These are phyloP conservation scores for Notodonta ziczac DNA, from an alignment of 2,888 invertebrate species.

Conservation along the genomic window DNA sequence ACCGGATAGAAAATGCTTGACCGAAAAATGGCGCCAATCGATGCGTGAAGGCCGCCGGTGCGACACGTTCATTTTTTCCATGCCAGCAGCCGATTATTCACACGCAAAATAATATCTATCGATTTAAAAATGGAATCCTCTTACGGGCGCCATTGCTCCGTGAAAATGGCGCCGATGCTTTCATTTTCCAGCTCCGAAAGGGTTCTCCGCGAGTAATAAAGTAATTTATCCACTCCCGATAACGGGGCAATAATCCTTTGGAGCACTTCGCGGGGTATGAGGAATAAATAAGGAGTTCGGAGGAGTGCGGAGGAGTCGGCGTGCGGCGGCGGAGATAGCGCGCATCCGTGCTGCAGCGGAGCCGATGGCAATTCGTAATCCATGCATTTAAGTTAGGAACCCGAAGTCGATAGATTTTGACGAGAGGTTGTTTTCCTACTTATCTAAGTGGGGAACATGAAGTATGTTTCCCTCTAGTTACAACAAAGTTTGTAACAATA, in stretches of 20 bases:
- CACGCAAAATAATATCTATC: slow-evolving; percentile 58
- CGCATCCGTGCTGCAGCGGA: slow-evolving; percentile 32
- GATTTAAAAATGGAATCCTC: slow-evolving; percentile 65
- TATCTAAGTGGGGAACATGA: background rate
- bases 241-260: slow-evolving; percentile 74
- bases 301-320: slow-evolving; percentile 25
- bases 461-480: background rate
- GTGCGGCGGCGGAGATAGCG: slow-evolving; percentile 45
- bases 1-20: slow-evolving; percentile 26
- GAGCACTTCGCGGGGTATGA: slow-evolving; percentile 53
- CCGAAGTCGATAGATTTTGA: background rate
- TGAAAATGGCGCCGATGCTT: slow-evolving; percentile 63
- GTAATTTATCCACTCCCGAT: slow-evolving; percentile 81
- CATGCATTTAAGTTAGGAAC: slow-evolving; percentile 29
- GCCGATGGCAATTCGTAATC: slow-evolving; percentile 25
- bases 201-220: slow-evolving; percentile 73
- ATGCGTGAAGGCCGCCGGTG: slow-evolving; percentile 30
- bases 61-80: slow-evolving; percentile 46
- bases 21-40: slow-evolving; percentile 35
- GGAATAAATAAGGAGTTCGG: slow-evolving; percentile 57
- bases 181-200: slow-evolving; percentile 59
- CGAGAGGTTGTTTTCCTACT: background rate
- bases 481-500: background rate
- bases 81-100: slow-evolving; percentile 49
- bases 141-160: slow-evolving; percentile 66